Evolutionary conservation across 2,113 vertebrate species (phyloP), one percentile per base, ranked within the genome.

Genomic region (Saguinus imperator): DNA sequence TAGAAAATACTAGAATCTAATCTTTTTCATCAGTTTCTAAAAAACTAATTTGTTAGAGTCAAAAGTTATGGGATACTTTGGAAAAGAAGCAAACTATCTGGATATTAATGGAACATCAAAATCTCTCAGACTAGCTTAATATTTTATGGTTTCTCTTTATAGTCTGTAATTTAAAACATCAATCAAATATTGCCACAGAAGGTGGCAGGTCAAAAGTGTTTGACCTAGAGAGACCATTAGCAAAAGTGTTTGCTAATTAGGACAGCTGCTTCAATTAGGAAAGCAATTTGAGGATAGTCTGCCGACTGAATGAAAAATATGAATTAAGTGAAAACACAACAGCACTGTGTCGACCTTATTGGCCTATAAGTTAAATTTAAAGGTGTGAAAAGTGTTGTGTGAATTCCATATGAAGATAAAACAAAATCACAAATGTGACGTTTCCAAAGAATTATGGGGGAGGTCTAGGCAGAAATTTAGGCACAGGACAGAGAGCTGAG

Each of bases 181-280:
- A 75, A 75, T 40, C 64, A 89, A 73, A 94, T 55, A 37, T 45
- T 76, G 10, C 32, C 18, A 27, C 10, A 77, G 85, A 84, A 80
- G 29, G 11, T 23, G 66, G 48, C 45, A 45, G 27, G 61, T 61
- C 68, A 43, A 76, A 23, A 32, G 7, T 35, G n/a, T 55, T 93
- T 96, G 86, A 91, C 25, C 2, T 89, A 11, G 32, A 77, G 68
- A 82, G 50, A 55, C 68, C 58, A 27, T 40, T 40, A 40, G 37
- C 37, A 40, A 40, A 40, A 40, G 37, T 3, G 37, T 40, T 40
- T 40, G 32, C 68, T 96, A 82, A 86, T 85, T 94, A 81, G 61
- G 32, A 57, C 75, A 87, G 50, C 37, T 94, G 70, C 83, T 85
- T 91, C 86, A 23, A 50, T 93, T 76, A 96, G 35, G 50, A 85